A percentile compares a stretch with the other conserved stretches of the same genome.
Evolutionary conservation across 2,797 vertebrate genomes (phyloP).

Genomic region (Stomatorhinus walkeri): DNA sequence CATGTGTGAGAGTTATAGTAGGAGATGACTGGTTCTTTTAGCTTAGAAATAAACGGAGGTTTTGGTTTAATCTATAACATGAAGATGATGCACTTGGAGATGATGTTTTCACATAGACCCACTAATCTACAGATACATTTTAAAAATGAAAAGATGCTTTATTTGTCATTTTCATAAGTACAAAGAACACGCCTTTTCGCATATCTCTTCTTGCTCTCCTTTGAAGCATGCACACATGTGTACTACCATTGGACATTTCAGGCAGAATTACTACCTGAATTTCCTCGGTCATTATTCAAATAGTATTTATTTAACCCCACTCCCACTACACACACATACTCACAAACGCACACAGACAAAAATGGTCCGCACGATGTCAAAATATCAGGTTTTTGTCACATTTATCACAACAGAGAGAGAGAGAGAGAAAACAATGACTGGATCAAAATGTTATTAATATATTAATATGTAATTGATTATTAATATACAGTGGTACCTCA

Average conservation of each 20-base stretch:
- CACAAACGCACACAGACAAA: not conserved
- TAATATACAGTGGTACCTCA: not conserved
- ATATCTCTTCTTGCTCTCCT: not conserved
- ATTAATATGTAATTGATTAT: not conserved
- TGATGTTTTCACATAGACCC: not conserved
- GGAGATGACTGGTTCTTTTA: too few relatives aligned
- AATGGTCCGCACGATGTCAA: not conserved
- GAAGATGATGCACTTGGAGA: not conserved
- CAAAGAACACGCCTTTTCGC: not conserved
- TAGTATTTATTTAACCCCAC: not conserved
- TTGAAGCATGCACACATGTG: not conserved
- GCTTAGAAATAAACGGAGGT: not conserved
- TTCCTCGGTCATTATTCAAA: not conserved
- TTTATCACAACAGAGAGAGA: not conserved
- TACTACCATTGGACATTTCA: not conserved
- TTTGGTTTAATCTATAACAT: not conserved
- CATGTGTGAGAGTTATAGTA: not conserved
- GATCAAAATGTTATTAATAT: not conserved
- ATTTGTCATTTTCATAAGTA: not conserved
- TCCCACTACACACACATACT: not conserved
- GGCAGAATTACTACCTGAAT: not conserved
- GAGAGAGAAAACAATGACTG: not conserved
- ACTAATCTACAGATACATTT: not conserved
- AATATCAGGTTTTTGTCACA: not conserved
- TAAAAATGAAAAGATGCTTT: not conserved